Evolutionary conservation across 1,140 invertebrate genomes (phyloP), one percentile per base, ranked within the genome.

Genomic region (Chelonus insularis): DNA sequence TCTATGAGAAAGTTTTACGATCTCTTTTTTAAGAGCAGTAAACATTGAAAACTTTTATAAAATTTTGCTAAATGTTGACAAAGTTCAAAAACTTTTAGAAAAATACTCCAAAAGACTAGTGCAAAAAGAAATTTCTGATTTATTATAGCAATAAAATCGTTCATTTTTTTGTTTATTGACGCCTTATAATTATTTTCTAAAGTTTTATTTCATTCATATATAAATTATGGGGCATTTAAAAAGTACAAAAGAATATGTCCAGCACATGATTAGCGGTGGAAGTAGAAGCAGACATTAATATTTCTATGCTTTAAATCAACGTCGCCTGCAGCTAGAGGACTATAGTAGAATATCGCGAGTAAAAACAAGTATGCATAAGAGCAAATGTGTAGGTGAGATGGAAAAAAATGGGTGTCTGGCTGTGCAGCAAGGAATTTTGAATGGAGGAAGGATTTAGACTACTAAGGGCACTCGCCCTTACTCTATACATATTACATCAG

Each of bases 341-440:
- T 39, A n/a, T n/a, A 14, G 11, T 9, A 39, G 12, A 39, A 37
- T 18, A 37, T 41, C 11, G n/a, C 7, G 34, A 12, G 34, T 12
- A 12, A 21, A 14, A 39, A 14, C 8, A 14, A 37, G n/a, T 14
- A 9, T 34, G 18, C 12, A 9, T 2, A 41, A 7, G 54, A 12
- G 20, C 12, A n/a, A 20, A 20, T 39, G 12, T 11, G 20, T 9
- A 41, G 14, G 36, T n/a, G 36, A 39, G 36, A 39, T 14, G 12
- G 36, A 11, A 39, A 39, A 39, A 14, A 9, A 14, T 39, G 9
- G 12, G 36, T 14, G 36, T n/a, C 36, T 4, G 36, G 36, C 11
- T 39, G 36, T 47, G 18, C 43, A 16, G 55, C 62, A 45, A 51
- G 47, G 36, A 63, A 63, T 59, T 59, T 63, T 59, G 12, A 63